Base-by-base conservation (phyloP, 2,113 vertebrate species). In the Meriones unguiculatus region DNA sequence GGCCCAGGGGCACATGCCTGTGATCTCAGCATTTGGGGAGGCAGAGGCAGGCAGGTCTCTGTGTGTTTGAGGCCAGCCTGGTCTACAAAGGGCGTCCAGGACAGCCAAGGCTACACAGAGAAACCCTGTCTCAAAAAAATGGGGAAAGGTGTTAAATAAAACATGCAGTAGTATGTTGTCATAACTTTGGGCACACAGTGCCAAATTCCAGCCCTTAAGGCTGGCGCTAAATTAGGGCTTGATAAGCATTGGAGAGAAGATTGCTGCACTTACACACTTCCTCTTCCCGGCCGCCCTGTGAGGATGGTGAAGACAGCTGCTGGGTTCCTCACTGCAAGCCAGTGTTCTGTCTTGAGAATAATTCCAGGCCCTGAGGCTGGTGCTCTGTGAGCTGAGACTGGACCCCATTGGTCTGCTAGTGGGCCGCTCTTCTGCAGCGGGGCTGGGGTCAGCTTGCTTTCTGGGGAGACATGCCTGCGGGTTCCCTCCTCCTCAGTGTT, bases 161-260 rank as follows among this genome's bases (percentile, higher is more conserved):
- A 41, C 81, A 38, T 38, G 8, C 20, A 41, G 17, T 88, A 62
- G 24, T 41, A 13, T 67, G 22, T 89, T 86, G 1, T 30, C 5
- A 35, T 73, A 62, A 82, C 30, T 88, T 86, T 93, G 80, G 87
- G 52, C 41, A 41, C 35, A 52, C 18, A 62, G 28, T 76, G 46
- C 59, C 41, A 75, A 87, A 88, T 94, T 82, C 78, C 32, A 82
- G 7, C 13, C 10, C 32, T 38, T 72, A 64, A 77, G 67, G 41
- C 32, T 65, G 57, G 18, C 84, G 62, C 46, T 82, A 62, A 73
- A 65, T 54, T 95, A 59, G 72, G 85, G 67, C 20, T 72, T 75
- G 18, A 41, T 70, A 50, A 91, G 30, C 18, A 92, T 87, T 92
- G 87, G 89, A 89, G 54, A 52, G 67, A 82, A 92, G 73, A 62